Evolutionary conservation across 2,797 vertebrate genomes (phyloP).

Genomic region (Notolepis coatsorum): DNA sequence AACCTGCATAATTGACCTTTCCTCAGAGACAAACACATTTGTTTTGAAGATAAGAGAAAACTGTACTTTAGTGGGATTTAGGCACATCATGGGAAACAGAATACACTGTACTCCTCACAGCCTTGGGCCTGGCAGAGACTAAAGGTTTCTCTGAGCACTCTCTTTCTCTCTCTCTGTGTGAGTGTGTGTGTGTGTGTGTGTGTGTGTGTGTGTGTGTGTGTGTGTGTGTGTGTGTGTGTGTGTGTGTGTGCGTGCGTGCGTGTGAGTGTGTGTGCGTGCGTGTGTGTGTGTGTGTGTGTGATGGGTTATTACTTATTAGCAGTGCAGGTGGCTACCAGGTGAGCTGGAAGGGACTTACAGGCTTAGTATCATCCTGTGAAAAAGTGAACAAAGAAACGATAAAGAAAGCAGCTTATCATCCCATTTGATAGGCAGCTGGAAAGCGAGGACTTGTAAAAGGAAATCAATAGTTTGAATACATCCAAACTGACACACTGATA

Average conservation of each 20-base stretch:
- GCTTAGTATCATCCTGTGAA: background rate
- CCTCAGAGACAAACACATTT: constrained; percentile 13
- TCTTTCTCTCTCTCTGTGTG: too few species aligned
- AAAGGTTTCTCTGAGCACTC: background rate
- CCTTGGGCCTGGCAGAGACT: background rate
- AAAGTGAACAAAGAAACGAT: background rate
- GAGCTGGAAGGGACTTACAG: background rate
- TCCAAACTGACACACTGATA: too few species aligned
- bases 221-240: too few species aligned
- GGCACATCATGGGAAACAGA: constrained; percentile 33
- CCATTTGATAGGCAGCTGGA: background rate
- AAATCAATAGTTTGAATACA: too few species aligned
- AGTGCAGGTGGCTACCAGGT: background rate
- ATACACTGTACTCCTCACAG: constrained; percentile 14
- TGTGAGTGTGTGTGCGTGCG: too few species aligned
- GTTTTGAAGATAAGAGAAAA: constrained; percentile 28
- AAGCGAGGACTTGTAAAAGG: background rate
- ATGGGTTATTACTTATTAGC: background rate
- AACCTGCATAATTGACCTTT: constrained; percentile 34
- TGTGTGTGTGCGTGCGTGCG: too few species aligned
- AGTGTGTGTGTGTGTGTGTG: too few species aligned
- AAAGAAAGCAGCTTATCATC: background rate
- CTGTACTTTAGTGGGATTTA: constrained; percentile 29
- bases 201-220: too few species aligned
- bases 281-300: too few species aligned